These are phyloP conservation scores for Hirundo rustica DNA, from an alignment of 2,797 vertebrate species.

Conservation along the genomic window DNA sequence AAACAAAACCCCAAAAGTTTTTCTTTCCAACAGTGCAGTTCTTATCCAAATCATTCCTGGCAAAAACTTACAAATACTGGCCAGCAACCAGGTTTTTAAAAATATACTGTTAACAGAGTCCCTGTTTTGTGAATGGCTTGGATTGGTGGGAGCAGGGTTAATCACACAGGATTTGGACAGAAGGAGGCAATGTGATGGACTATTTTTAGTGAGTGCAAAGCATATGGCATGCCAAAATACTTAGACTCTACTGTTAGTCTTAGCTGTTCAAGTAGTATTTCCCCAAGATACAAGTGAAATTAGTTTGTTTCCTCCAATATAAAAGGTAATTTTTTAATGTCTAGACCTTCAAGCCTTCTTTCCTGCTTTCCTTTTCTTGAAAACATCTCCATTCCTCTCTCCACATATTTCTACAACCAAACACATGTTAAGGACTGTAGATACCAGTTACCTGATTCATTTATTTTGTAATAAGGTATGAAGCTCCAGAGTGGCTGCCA, in stretches of 20 bases:
- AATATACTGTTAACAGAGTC: not conserved
- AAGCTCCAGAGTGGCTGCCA: not conserved
- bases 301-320: not conserved
- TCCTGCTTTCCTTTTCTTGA: not conserved
- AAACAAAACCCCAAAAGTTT: not conserved
- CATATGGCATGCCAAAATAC: not conserved
- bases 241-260: not conserved
- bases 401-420: not conserved
- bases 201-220: not conserved
- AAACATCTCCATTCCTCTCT: not conserved
- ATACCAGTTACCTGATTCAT: not conserved
- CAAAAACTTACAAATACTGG: not conserved
- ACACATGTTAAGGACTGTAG: not conserved
- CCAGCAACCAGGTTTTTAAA: not conserved
- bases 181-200: not conserved
- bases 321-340: not conserved
- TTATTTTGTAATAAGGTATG: not conserved
- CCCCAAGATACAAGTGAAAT: not conserved
- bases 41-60: not conserved
- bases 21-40: not conserved
- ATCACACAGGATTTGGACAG: not conserved
- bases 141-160: not conserved
- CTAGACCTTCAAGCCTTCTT: not conserved
- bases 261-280: not conserved
- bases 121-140: not conserved